phyloP scores from a whole-genome alignment of 2,797 vertebrate genomes.

The Jordanella pulchra region DNA sequence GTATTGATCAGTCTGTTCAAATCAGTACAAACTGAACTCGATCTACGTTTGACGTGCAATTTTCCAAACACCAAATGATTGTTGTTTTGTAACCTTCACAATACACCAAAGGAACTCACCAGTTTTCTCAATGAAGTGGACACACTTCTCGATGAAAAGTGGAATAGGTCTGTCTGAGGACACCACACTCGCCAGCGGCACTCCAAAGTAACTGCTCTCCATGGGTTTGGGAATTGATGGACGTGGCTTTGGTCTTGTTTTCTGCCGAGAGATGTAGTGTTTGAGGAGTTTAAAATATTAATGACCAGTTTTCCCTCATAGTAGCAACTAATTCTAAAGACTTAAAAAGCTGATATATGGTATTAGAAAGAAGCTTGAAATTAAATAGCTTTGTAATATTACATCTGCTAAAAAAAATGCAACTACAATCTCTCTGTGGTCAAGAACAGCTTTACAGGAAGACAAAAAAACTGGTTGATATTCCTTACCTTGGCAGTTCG shows the following conservation, averaged over 20 bases:
- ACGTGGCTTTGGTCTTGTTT: conserved; percentile 90
- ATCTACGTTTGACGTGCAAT: background rate
- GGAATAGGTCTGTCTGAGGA: conserved; percentile 91
- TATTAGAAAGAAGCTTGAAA: background rate
- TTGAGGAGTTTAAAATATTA: conserved; percentile 15
- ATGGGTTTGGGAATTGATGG: conserved; percentile 90
- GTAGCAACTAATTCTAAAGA: background rate
- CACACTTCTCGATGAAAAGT: conserved; percentile 94
- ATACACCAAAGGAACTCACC: conserved; percentile 71
- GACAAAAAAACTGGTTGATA: background rate
- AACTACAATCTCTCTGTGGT: background rate
- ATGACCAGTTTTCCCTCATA: conserved; percentile 8
- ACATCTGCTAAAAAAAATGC: background rate
- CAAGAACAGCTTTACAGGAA: background rate
- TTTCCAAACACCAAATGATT: background rate
- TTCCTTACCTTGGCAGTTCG: conserved; percentile 89
- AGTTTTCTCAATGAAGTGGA: conserved; percentile 94
- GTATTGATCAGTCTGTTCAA: too few species aligned
- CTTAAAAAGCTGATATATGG: background rate
- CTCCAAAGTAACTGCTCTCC: conserved; percentile 93
- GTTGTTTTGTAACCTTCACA: background rate
- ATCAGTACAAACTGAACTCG: background rate
- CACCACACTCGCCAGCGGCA: conserved; percentile 87
- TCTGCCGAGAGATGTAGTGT: conserved; percentile 72
- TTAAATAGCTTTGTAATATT: background rate